Percentiles rank a stretch among this genome's conserved stretches.
Conservation (phyloP, 2,888 invertebrate species). For the Pterostichus madidus region DNA sequence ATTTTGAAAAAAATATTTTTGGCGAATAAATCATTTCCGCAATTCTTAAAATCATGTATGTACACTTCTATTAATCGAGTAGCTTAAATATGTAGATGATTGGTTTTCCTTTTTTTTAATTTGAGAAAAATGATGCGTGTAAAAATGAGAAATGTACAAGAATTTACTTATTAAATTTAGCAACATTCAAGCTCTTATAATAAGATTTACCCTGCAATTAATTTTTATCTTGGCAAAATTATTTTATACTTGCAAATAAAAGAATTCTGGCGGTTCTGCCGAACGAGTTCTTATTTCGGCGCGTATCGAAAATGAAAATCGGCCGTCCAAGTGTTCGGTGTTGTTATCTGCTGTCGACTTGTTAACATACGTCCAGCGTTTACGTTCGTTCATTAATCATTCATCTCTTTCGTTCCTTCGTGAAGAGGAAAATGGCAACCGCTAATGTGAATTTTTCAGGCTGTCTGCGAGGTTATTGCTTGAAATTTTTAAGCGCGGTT, state of each 20-base stretch:
- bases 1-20: no score
- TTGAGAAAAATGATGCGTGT: no score
- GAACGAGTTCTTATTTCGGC: conserved; percentile 15
- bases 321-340: not conserved
- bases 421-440: conserved; percentile 44
- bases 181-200: no score
- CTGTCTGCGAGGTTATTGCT: conserved; percentile 59
- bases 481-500: conserved; percentile 63
- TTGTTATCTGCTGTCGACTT: conserved; percentile 40
- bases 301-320: conserved; percentile 52
- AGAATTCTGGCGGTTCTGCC: not conserved
- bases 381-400: conserved; percentile 57
- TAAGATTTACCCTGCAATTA: not conserved
- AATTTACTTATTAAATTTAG: no score
- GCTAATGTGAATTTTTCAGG: conserved; percentile 63
- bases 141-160: no score
- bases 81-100: no score
- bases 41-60: no score
- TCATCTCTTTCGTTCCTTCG: conserved; percentile 16
- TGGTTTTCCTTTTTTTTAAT: no score
- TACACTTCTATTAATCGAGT: no score
- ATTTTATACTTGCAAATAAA: conserved; percentile 24
- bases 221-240: conserved; percentile 2
- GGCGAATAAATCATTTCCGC: no score
- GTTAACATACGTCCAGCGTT: conserved; percentile 56